Evolutionary conservation across 2,797 vertebrate species (phyloP).

Genomic region (Paguma larvata): DNA sequence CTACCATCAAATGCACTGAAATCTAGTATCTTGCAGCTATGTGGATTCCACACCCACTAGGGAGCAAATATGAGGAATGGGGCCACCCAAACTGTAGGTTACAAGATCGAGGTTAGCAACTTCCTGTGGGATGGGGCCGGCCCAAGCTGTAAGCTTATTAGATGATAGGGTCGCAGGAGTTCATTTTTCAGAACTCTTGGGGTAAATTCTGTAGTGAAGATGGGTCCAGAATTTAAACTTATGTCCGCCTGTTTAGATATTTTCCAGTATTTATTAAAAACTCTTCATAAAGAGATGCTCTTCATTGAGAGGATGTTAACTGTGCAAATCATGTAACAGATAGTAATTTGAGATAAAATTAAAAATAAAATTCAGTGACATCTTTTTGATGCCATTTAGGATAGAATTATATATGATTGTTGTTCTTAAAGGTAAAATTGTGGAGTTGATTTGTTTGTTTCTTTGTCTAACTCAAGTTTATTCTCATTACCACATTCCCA

Average conservation of each 20-base stretch:
- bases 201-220: neutral
- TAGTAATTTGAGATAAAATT: constrained; percentile 54
- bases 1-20: neutral
- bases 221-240: neutral
- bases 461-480: neutral
- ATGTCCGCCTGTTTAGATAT: neutral
- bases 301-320: neutral
- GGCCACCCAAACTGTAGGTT: neutral
- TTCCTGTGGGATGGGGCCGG: neutral
- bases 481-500: neutral
- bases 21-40: neutral
- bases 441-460: neutral
- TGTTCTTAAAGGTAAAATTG: neutral
- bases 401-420: neutral
- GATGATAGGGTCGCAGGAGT: neutral
- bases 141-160: neutral
- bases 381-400: neutral
- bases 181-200: neutral
- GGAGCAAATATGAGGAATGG: neutral
- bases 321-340: neutral
- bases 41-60: neutral
- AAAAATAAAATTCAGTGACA: neutral
- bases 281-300: neutral
- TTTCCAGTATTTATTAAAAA: constrained; percentile 38
- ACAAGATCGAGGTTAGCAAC: neutral